These are phyloP conservation scores for Tachycineta bicolor DNA, from an alignment of 2,113 vertebrate species.

Conservation along the genomic window DNA sequence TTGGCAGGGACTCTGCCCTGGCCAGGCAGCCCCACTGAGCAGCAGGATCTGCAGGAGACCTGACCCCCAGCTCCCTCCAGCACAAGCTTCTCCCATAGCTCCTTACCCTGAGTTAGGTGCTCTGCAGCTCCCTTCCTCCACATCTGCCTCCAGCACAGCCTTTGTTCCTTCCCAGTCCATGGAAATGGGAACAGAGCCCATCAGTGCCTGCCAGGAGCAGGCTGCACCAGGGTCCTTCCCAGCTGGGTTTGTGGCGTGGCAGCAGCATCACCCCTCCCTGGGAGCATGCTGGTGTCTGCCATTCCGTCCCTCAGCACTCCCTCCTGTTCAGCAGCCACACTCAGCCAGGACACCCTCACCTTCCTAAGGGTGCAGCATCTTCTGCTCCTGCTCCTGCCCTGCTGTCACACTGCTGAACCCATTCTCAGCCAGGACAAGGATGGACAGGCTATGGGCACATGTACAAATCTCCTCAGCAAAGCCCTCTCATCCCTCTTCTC, in stretches of 20 bases:
- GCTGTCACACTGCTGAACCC: not conserved
- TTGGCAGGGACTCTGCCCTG: not conserved
- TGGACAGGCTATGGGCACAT: not conserved
- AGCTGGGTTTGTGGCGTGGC: not conserved
- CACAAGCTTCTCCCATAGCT: not conserved
- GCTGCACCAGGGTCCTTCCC: not conserved
- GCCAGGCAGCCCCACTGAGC: not conserved
- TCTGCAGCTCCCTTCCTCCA: not conserved
- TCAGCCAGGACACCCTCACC: not conserved
- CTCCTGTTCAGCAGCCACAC: fast-evolving
- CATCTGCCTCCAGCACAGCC: not conserved
- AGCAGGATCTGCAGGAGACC: not conserved
- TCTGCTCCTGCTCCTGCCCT: not conserved
- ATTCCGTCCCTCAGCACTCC: not conserved
- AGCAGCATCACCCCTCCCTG: not conserved
- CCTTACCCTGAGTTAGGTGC: not conserved
- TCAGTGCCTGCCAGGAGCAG: not conserved
- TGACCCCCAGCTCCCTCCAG: not conserved
- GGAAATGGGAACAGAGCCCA: not conserved
- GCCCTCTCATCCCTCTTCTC: not conserved
- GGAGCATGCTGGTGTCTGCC: not conserved
- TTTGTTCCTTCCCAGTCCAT: not conserved
- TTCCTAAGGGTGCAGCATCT: not conserved
- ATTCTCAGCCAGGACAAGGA: not conserved
- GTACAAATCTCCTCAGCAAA: not conserved